phyloP scores from a whole-genome alignment of 2,113 vertebrate genomes.

The Anhinga anhinga region DNA sequence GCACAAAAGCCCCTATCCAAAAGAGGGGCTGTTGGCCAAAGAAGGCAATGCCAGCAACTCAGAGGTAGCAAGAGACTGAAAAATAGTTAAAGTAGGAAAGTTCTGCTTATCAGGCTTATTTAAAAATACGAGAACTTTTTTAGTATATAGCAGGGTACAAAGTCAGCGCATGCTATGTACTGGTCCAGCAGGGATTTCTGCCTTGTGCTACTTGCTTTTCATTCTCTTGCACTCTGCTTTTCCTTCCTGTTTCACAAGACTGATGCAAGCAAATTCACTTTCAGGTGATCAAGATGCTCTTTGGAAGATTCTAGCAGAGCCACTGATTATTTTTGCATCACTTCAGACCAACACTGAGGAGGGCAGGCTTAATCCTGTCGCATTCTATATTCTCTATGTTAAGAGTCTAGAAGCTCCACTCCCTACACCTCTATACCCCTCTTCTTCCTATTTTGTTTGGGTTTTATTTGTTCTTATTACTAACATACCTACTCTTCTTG shows the following conservation, averaged over 20 bases:
- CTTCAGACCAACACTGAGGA: neutral
- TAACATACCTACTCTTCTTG: neutral
- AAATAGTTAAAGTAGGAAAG: too few species aligned
- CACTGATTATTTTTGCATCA: neutral
- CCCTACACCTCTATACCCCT: accelerated
- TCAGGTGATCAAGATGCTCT: neutral
- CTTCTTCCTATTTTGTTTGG: neutral
- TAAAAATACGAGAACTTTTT: neutral
- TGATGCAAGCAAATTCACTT: neutral
- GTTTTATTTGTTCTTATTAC: neutral
- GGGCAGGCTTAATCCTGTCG: neutral
- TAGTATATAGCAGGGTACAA: too few species aligned
- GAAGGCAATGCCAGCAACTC: neutral
- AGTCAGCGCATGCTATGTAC: neutral
- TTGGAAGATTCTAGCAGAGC: neutral
- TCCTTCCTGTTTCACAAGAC: neutral
- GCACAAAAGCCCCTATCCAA: neutral
- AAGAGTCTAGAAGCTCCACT: neutral
- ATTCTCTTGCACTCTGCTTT: neutral
- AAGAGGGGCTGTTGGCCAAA: neutral
- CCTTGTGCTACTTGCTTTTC: neutral
- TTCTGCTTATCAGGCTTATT: neutral
- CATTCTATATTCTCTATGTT: neutral
- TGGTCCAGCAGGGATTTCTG: neutral
- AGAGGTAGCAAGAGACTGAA: neutral